Evolutionary conservation across 1,140 invertebrate genomes (phyloP).

Genomic region (Eciton burchellii): DNA sequence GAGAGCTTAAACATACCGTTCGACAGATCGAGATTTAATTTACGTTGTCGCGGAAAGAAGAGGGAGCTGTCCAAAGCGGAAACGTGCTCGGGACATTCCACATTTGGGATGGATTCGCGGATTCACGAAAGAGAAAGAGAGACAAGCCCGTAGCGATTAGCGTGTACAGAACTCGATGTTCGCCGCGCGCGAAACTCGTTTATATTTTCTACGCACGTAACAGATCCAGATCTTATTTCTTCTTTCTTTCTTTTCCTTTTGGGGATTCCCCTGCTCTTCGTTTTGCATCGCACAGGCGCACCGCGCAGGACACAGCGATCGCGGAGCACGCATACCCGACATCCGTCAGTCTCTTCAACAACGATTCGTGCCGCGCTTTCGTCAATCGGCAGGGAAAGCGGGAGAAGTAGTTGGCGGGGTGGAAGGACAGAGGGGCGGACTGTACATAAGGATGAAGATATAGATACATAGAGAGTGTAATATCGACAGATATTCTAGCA

Average conservation of each 20-base stretch:
- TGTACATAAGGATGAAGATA: constrained; percentile 76
- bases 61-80: not conserved
- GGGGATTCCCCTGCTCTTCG: not conserved
- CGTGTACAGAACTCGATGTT: constrained; percentile 31
- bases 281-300: constrained; percentile 4
- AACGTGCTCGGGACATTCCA: not conserved
- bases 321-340: constrained; percentile 21
- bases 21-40: too few relatives aligned
- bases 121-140: not conserved
- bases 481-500: constrained; percentile 81
- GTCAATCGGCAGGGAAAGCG: constrained; percentile 65
- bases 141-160: constrained; percentile 16
- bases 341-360: constrained; percentile 79
- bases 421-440: constrained; percentile 43
- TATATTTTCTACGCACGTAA: constrained; percentile 45
- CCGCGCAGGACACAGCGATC: not conserved
- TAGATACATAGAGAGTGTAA: constrained; percentile 80
- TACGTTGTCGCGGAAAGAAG: not conserved
- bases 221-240: too few relatives aligned
- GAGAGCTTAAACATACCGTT: too few relatives aligned
- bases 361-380: constrained; percentile 77
- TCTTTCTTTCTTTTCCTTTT: constrained; percentile 20
- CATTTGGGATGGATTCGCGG: not conserved
- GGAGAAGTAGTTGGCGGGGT: not conserved
- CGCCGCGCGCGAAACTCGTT: constrained; percentile 21